Percentiles rank a stretch among this genome's conserved stretches.
Conservation (phyloP, 2,797 vertebrate genomes). For the Psittacula derbiana region DNA sequence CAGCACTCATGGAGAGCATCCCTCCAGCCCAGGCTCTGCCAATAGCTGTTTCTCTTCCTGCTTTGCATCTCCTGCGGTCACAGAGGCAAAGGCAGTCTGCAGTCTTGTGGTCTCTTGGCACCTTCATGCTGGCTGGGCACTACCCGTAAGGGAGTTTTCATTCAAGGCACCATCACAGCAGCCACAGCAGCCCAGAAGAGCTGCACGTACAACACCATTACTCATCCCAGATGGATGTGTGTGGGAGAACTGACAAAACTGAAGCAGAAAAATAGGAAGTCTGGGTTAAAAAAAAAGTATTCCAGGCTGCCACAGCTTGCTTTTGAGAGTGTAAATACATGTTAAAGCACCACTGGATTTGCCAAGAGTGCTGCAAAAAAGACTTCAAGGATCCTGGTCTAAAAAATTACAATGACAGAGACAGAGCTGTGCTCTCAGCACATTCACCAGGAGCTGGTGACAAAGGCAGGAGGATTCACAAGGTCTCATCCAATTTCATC, state of each 20-base stretch:
- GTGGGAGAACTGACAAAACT: not conserved
- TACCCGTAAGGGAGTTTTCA: not conserved
- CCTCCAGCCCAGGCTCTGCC: not conserved
- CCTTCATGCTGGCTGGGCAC: not conserved
- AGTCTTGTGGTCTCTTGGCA: not conserved
- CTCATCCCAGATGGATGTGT: not conserved
- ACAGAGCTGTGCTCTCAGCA: not conserved
- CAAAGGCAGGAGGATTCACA: not conserved
- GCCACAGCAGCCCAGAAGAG: not conserved
- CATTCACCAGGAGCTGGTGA: not conserved
- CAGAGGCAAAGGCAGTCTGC: not conserved
- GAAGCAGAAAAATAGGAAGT: not conserved
- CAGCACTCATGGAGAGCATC: not conserved
- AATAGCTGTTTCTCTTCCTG: not conserved
- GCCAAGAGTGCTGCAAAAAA: not conserved
- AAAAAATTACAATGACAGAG: fast-evolving
- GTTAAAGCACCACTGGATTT: not conserved
- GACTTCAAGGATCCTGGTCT: not conserved
- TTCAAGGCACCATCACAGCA: not conserved
- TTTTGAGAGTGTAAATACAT: not conserved
- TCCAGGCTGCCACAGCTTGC: not conserved
- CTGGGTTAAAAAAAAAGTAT: not conserved
- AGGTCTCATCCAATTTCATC: not conserved
- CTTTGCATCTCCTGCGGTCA: not conserved
- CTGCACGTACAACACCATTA: not conserved